Conservation (phyloP, 2,113 vertebrate species). For the Pangasianodon hypophthalmus region DNA sequence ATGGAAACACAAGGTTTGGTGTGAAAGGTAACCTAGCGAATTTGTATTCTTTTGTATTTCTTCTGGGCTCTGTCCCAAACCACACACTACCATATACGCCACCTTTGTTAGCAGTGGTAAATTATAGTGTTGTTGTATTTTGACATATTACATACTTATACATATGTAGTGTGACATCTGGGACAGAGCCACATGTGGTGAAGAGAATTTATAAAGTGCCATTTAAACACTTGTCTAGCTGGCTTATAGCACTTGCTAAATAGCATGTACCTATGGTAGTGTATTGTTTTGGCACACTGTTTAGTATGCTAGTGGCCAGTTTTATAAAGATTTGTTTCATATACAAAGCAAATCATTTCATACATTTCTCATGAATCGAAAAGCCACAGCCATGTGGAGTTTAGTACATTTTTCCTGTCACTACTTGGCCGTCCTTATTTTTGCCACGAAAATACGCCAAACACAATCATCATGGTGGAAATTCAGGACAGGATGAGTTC, state of each 20-base stretch:
- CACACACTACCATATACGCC: neutral
- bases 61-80: neutral
- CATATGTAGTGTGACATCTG: neutral
- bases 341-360: constrained; percentile 3
- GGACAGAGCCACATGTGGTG: neutral
- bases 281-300: neutral
- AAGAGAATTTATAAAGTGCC: neutral
- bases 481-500: constrained; percentile 5
- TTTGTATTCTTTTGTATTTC: neutral
- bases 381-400: neutral
- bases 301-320: neutral
- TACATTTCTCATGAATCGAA: neutral
- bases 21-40: neutral
- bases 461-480: constrained; percentile 22
- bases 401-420: constrained; percentile 15
- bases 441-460: neutral
- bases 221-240: neutral
- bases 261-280: neutral
- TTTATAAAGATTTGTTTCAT: neutral
- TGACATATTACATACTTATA: neutral
- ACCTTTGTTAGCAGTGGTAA: neutral
- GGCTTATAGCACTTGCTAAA: neutral
- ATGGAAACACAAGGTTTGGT: neutral
- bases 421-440: neutral
- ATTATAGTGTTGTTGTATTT: neutral